Percentiles rank a stretch among this genome's conserved stretches.
Conservation (phyloP, 2,797 vertebrate species). For the Potorous gilbertii region DNA sequence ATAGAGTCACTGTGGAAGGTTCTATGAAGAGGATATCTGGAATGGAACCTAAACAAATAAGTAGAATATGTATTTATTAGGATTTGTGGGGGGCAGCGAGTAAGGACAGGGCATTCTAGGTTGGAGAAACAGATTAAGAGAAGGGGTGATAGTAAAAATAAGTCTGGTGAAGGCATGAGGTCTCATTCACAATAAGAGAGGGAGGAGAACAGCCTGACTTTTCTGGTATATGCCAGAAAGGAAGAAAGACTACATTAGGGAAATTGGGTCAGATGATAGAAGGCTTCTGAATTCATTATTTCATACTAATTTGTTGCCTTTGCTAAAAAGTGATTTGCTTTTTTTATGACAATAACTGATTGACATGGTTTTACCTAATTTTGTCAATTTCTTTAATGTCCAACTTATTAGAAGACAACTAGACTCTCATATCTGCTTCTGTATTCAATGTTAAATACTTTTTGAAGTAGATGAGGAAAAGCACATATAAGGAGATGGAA, state of each 20-base stretch:
- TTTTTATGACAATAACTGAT: background rate
- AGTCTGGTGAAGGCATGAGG: background rate
- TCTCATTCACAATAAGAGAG: background rate
- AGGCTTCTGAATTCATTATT: background rate
- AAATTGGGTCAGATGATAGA: background rate
- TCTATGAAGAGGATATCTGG: background rate
- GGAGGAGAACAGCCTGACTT: background rate
- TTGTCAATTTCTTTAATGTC: background rate
- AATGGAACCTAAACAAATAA: background rate
- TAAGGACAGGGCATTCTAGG: background rate
- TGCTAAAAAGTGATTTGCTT: background rate
- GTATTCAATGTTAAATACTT: background rate
- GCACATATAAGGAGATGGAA: background rate
- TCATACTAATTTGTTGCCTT: background rate
- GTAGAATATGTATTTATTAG: background rate
- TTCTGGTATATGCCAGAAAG: background rate
- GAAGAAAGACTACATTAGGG: background rate
- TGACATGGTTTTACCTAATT: background rate
- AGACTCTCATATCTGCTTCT: background rate
- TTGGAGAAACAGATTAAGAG: background rate
- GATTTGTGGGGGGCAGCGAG: background rate
- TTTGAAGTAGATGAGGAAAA: background rate
- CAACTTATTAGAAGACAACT: background rate
- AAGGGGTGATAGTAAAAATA: background rate
- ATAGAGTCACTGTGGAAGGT: background rate